These are phyloP conservation scores for Dromas ardeola DNA, from an alignment of 2,113 vertebrate genomes.

Conservation along the genomic window DNA sequence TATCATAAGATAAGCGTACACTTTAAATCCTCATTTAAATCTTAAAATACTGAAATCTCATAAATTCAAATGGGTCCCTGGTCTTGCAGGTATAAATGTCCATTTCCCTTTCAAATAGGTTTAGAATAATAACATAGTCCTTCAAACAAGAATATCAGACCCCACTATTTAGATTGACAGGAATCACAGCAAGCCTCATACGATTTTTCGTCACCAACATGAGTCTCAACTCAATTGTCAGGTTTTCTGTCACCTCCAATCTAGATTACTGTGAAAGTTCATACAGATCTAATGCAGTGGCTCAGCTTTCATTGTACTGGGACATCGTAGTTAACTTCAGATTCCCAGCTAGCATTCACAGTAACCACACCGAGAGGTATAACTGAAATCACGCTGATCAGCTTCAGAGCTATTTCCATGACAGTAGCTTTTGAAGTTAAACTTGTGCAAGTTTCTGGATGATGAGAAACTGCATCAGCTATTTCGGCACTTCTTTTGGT, in stretches of 20 bases:
- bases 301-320: neutral
- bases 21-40: conserved; percentile 29
- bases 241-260: neutral
- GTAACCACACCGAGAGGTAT: neutral
- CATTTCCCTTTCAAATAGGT: neutral
- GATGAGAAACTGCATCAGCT: neutral
- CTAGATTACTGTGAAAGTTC: neutral
- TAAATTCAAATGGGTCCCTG: neutral
- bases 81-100: neutral
- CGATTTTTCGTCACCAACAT: neutral
- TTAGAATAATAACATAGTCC: neutral
- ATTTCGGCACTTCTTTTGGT: neutral
- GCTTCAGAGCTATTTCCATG: neutral
- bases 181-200: neutral
- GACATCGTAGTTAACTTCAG: neutral
- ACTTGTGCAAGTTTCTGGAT: neutral
- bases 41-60: conserved; percentile 31
- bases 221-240: neutral
- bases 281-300: neutral
- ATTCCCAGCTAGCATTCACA: neutral
- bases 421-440: neutral
- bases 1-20: conserved; percentile 31
- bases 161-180: neutral
- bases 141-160: neutral
- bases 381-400: neutral